A percentile compares a stretch with the other conserved stretches of the same genome.
Conservation (phyloP, 1,140 invertebrate genomes). For the Colletes gigas region DNA sequence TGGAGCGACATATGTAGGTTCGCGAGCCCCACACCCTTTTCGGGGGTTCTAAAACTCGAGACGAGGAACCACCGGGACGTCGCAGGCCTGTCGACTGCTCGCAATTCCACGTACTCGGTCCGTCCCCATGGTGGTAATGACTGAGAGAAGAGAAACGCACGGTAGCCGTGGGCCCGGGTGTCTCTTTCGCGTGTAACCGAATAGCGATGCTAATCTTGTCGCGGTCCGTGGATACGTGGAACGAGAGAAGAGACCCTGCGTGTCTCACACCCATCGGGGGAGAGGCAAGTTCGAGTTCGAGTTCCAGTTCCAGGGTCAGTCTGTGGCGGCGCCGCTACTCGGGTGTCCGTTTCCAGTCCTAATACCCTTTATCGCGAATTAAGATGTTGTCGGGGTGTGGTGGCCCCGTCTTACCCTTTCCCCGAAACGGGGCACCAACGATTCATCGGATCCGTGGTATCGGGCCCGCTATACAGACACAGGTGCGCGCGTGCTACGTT, state of each 20-base stretch:
- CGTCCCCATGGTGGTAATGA: conserved; percentile 43
- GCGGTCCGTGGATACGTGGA: conserved; percentile 63
- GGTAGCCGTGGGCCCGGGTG: conserved; percentile 53
- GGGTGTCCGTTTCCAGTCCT: conserved; percentile 69
- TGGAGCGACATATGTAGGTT: too few species aligned
- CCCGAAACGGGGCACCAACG: conserved; percentile 44
- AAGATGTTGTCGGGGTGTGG: conserved; percentile 74
- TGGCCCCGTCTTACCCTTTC: conserved; percentile 58
- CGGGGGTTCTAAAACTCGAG: too few species aligned
- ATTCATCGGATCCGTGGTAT: conserved; percentile 45
- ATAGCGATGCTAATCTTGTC: conserved; percentile 76
- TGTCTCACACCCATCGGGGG: conserved; percentile 61
- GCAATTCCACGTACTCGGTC: background rate
- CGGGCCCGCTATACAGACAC: conserved; percentile 19
- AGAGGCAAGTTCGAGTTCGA: conserved; percentile 15
- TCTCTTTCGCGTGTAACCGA: conserved; percentile 73
- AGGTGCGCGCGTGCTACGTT: background rate
- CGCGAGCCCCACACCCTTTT: too few species aligned
- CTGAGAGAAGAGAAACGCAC: conserved; percentile 44
- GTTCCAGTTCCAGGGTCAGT: conserved; percentile 44
- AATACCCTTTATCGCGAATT: conserved; percentile 78
- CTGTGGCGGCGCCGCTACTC: conserved; percentile 34
- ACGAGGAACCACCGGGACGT: background rate
- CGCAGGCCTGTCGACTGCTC: background rate
- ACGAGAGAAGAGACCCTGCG: conserved; percentile 56